A percentile compares a stretch with the other conserved stretches of the same genome.
These are phyloP conservation scores for Danio tinwini DNA, from an alignment of 2,797 vertebrate species.

Conservation along the genomic window DNA sequence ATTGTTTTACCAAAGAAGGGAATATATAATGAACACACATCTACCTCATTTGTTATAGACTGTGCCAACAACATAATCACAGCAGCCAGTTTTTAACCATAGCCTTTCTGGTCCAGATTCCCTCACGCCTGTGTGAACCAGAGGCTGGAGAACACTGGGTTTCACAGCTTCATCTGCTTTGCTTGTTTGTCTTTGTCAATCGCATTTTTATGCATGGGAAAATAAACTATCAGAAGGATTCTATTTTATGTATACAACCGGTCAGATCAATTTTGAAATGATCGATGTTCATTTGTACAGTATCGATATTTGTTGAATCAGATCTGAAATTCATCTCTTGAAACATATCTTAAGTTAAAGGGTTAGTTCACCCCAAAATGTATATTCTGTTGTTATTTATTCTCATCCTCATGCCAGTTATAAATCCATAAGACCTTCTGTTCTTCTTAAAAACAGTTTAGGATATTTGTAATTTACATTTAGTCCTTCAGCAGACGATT, in stretches of 20 bases:
- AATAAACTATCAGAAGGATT: conserved; percentile 59
- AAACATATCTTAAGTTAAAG: conserved; percentile 44
- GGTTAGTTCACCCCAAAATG: too few species aligned
- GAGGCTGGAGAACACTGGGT: conserved; percentile 49
- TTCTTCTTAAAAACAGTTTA: too few species aligned
- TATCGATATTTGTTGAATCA: conserved; percentile 53
- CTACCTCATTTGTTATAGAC: conserved; percentile 84
- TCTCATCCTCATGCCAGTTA: too few species aligned
- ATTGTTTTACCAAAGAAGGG: conserved; percentile 82
- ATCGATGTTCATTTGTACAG: conserved; percentile 33
- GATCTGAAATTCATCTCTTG: conserved; percentile 43
- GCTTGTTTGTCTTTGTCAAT: conserved; percentile 58
- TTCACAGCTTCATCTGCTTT: conserved; percentile 60
- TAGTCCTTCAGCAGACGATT: too few species aligned
- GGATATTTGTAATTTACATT: too few species aligned
- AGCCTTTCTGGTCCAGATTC: conserved; percentile 53
- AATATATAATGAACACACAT: conserved; percentile 77
- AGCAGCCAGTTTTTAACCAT: conserved; percentile 65
- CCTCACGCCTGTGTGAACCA: conserved; percentile 58
- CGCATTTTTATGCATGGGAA: conserved; percentile 47
- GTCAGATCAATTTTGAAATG: conserved; percentile 54
- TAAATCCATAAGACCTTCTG: too few species aligned
- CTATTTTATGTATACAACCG: conserved; percentile 55
- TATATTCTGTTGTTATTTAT: too few species aligned
- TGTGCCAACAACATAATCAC: conserved; percentile 75